Conservation (phyloP, 64 coral and sea anemone genomes). For the Stichodactyla helianthus region DNA sequence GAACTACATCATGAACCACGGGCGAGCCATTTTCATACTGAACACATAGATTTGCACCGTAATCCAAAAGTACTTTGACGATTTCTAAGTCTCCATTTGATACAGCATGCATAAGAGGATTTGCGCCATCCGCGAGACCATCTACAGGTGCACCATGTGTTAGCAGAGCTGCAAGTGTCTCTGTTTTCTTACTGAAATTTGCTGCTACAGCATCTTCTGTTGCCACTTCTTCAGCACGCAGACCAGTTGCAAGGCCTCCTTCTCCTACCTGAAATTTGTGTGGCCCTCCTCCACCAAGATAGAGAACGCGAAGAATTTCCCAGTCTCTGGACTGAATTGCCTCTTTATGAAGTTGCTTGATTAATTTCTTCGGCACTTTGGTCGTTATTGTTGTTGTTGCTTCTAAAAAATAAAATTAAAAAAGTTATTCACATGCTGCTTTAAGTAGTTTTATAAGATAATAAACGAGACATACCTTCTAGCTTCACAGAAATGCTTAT, state of each 20-base stretch:
- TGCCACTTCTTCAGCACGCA: conserved; percentile 24
- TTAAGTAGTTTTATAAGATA: no score
- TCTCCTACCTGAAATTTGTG: background rate
- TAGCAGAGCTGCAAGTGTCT: conserved; percentile 28
- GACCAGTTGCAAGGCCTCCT: conserved; percentile 50
- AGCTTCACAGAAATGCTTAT: background rate
- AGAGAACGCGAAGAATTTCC: conserved; percentile 30
- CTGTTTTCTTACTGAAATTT: background rate
- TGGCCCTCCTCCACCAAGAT: conserved; percentile 45
- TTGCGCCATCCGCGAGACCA: conserved; percentile 35
- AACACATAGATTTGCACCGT: conserved; percentile 6
- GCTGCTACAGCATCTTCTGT: conserved; percentile 43
- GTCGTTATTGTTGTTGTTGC: conserved; percentile 19
- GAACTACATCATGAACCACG: background rate
- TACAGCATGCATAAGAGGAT: conserved; percentile 39
- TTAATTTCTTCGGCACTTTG: conserved; percentile 1
- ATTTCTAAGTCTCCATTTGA: conserved; percentile 33
- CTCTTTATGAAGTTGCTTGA: conserved; percentile 31
- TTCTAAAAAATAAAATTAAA: background rate
- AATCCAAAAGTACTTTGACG: conserved; percentile 32
- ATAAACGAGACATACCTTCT: background rate
- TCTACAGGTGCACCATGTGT: conserved; percentile 50
- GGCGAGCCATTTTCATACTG: background rate
- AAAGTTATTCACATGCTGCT: no score
- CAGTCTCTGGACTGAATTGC: conserved; percentile 26